phyloP scores from a whole-genome alignment of 2,888 invertebrate genomes.

The Synergus itoensis region DNA sequence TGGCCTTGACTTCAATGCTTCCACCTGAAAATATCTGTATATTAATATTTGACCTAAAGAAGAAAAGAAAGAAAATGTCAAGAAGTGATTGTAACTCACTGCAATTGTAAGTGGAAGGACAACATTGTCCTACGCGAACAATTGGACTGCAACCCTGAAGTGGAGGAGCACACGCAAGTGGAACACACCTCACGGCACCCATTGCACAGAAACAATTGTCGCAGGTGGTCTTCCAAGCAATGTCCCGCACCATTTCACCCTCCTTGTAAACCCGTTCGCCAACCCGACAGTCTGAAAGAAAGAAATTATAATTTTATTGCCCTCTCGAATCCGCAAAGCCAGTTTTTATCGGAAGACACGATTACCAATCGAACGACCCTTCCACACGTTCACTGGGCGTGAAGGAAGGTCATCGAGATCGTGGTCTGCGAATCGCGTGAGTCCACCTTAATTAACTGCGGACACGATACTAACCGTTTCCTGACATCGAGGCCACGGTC shows the following conservation, averaged over 20 bases:
- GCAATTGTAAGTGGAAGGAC: slow-evolving; percentile 91
- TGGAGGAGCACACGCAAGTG: slow-evolving; percentile 87
- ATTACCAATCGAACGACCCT: slow-evolving; percentile 22
- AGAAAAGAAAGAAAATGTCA: background rate
- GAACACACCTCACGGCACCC: slow-evolving; percentile 86
- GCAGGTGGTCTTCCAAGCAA: slow-evolving; percentile 82
- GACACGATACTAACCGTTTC: slow-evolving; percentile 66
- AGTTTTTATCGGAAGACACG: slow-evolving; percentile 31
- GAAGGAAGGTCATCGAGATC: slow-evolving; percentile 28
- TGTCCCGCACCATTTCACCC: slow-evolving; percentile 84
- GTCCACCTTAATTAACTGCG: slow-evolving; percentile 34
- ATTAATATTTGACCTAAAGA: background rate
- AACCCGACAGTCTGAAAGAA: slow-evolving; percentile 82
- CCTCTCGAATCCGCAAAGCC: background rate
- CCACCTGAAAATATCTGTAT: slow-evolving; percentile 74
- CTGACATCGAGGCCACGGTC: slow-evolving; percentile 61
- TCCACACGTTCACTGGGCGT: slow-evolving; percentile 27
- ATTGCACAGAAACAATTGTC: slow-evolving; percentile 90
- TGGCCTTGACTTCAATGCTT: slow-evolving; percentile 79
- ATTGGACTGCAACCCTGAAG: slow-evolving; percentile 88
- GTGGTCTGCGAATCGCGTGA: slow-evolving; percentile 39
- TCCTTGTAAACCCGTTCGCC: slow-evolving; percentile 83
- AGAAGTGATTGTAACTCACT: slow-evolving; percentile 79
- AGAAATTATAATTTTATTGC: slow-evolving; percentile 14
- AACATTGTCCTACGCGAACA: slow-evolving; percentile 88